A percentile compares a stretch with the other conserved stretches of the same genome.
Conservation (phyloP, 53 echinoderm and acorn worm genomes). For the Echinometra lucunter region DNA sequence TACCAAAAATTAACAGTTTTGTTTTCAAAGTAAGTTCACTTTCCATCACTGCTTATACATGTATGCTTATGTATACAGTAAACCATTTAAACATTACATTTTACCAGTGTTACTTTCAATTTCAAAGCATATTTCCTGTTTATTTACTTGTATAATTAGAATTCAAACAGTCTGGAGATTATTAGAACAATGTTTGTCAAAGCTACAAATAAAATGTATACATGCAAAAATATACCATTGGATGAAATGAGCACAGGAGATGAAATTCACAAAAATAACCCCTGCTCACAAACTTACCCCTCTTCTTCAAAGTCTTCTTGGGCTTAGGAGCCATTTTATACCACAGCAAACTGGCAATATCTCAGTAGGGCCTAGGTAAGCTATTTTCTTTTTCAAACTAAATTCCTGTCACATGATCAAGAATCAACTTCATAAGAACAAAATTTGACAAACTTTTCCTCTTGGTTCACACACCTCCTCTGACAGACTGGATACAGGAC, state of each 20-base stretch:
- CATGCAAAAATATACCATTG: no score
- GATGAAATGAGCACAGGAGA: neutral
- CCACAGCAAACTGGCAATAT: neutral
- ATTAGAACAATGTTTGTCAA: no score
- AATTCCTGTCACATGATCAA: neutral
- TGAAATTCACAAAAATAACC: neutral
- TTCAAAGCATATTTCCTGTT: no score
- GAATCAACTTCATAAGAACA: neutral
- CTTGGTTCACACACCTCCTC: neutral
- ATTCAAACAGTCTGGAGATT: no score
- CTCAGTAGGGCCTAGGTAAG: neutral
- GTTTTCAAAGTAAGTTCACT: no score
- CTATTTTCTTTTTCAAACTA: neutral
- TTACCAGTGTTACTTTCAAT: no score
- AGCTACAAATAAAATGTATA: no score
- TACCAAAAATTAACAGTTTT: no score
- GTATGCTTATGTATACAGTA: no score
- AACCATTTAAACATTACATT: no score
- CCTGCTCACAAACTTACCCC: slow-evolving; percentile 21
- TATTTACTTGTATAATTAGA: no score
- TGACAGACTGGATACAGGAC: slow-evolving; percentile 10
- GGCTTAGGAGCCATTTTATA: slow-evolving; percentile 25
- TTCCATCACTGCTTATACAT: no score
- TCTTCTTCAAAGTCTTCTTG: slow-evolving; percentile 32
- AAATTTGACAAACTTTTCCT: slow-evolving; percentile 26